Evolutionary conservation across 2,888 invertebrate species (phyloP).

Genomic region (Tolmerus cingulatus): DNA sequence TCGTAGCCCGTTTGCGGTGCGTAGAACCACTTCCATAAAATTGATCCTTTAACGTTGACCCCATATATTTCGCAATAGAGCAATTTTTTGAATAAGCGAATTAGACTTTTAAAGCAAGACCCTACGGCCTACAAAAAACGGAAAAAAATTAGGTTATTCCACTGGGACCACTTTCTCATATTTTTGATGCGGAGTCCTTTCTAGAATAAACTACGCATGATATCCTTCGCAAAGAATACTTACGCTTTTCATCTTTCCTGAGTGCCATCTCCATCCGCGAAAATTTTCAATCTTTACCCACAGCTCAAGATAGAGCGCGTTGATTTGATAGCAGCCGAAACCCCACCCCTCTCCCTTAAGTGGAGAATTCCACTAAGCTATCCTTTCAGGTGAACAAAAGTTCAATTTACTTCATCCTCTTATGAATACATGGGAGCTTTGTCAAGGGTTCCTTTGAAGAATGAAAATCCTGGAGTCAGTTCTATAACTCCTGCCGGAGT

Average conservation of each 20-base stretch:
- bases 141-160: too few species aligned
- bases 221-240: background rate
- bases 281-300: background rate
- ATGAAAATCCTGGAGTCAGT: constrained; percentile 16
- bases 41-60: too few species aligned
- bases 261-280: background rate
- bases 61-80: too few species aligned
- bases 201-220: background rate
- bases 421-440: constrained; percentile 32
- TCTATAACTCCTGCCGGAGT: background rate
- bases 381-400: constrained; percentile 40
- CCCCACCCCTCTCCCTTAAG: background rate
- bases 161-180: too few species aligned
- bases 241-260: background rate
- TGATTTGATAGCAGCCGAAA: background rate
- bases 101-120: too few species aligned
- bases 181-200: too few species aligned
- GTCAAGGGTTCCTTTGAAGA: constrained; percentile 6
- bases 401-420: constrained; percentile 40
- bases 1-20: too few species aligned
- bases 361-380: constrained; percentile 17
- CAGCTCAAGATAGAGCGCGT: background rate
- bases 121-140: too few species aligned
- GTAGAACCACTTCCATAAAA: too few species aligned
- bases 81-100: too few species aligned